A percentile compares a stretch with the other conserved stretches of the same genome.
Evolutionary conservation across 53 echinoderm and acorn worm genomes (phyloP).

Genomic region (Paracentrotus lividus): DNA sequence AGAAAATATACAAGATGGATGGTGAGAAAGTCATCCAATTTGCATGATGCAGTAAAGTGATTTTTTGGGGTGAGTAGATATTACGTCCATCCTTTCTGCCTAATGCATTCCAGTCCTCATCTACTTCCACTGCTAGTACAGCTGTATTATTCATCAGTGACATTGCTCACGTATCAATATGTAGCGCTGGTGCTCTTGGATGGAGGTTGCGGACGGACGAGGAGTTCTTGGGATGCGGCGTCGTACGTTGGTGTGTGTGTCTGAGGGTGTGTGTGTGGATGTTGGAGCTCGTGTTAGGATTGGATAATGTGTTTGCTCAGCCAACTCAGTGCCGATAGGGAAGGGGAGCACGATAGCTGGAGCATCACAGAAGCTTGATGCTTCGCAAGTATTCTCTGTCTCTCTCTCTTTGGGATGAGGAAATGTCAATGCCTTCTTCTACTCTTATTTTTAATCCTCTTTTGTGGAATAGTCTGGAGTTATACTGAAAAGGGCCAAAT

Average conservation of each 20-base stretch:
- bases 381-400: slow-evolving; percentile 21
- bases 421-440: slow-evolving; percentile 15
- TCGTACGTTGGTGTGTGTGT: slow-evolving; percentile 7
- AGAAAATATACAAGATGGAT: neutral
- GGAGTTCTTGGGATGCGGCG: neutral
- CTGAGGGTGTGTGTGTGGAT: slow-evolving; percentile 6
- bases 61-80: slow-evolving; percentile 33
- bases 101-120: slow-evolving; percentile 27
- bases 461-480: slow-evolving; percentile 1
- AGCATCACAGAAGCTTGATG: neutral
- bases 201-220: neutral
- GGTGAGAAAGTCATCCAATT: neutral
- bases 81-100: neutral
- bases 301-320: slow-evolving; percentile 64
- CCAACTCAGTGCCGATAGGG: slow-evolving; percentile 45
- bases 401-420: slow-evolving; percentile 20
- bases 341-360: slow-evolving; percentile 50
- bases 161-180: slow-evolving; percentile 50
- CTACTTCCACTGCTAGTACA: slow-evolving; percentile 40
- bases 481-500: neutral
- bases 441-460: neutral
- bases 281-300: neutral
- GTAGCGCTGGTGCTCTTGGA: neutral
- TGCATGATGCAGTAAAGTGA: slow-evolving; percentile 31
- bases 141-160: slow-evolving; percentile 72